Conservation (phyloP, 2,888 invertebrate species). For the Apamea crenata region DNA sequence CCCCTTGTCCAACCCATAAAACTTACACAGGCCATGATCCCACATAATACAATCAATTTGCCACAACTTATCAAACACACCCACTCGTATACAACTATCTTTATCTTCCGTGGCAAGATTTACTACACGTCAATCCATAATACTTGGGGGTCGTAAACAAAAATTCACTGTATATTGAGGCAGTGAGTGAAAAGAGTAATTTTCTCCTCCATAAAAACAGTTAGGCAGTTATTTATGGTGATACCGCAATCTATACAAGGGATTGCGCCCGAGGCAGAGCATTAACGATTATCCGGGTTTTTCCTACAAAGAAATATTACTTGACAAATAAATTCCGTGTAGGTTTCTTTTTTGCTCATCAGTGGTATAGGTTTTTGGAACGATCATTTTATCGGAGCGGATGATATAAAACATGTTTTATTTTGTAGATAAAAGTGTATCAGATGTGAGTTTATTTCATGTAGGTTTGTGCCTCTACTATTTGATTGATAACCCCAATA, state of each 20-base stretch:
- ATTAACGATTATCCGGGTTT: conserved; percentile 88
- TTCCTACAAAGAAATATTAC: conserved; percentile 87
- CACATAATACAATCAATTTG: conserved; percentile 60
- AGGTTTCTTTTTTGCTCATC: conserved; percentile 81
- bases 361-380: conserved; percentile 63
- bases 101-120: conserved; percentile 61
- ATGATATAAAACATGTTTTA: conserved; percentile 28
- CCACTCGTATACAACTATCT: conserved; percentile 66
- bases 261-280: conserved; percentile 86
- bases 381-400: conserved; percentile 59
- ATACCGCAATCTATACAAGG: conserved; percentile 89
- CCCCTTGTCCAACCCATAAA: conserved; percentile 39
- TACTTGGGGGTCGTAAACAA: conserved; percentile 78
- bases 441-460: conserved; percentile 8
- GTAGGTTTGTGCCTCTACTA: conserved; percentile 1
- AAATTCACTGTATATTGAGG: conserved; percentile 83
- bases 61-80: conserved; percentile 62
- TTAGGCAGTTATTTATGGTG: conserved; percentile 89
- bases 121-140: conserved; percentile 69
- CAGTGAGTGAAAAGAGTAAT: conserved; percentile 86
- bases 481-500: conserved; percentile 52
- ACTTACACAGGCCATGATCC: conserved; percentile 45
- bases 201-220: conserved; percentile 89
- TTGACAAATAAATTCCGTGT: conserved; percentile 86
- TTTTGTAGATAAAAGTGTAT: conserved; percentile 26